Conservation (phyloP, 1,140 invertebrate species). For the Trypoxylus dichotomus region DNA sequence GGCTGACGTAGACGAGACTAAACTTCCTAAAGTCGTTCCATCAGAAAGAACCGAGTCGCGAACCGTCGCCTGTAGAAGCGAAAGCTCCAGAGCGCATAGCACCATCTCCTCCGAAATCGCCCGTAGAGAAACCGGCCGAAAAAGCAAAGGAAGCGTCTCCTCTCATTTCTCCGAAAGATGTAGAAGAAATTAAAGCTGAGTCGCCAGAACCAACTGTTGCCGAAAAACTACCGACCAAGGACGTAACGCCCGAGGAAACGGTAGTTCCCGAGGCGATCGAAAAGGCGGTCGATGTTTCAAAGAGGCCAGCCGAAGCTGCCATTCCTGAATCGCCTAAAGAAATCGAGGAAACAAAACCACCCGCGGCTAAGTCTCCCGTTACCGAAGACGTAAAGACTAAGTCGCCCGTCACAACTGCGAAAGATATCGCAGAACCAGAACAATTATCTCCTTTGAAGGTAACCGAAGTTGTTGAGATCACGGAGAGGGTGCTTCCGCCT, state of each 20-base stretch:
- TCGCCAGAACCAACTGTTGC: background rate
- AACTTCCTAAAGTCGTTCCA: background rate
- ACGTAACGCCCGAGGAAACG: background rate
- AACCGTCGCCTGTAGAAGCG: background rate
- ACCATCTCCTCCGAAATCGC: no score
- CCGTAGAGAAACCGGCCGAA: background rate
- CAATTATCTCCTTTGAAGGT: background rate
- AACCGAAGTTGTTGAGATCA: background rate
- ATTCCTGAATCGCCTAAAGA: background rate
- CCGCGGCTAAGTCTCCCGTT: background rate
- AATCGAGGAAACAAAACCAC: background rate
- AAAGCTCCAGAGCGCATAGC: no score
- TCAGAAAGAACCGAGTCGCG: background rate
- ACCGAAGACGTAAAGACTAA: background rate
- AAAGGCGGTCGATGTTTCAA: no score
- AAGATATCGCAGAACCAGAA: background rate
- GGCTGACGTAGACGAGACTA: background rate
- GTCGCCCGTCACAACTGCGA: background rate
- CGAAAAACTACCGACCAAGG: background rate
- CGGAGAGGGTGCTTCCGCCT: background rate
- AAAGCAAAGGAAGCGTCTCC: background rate
- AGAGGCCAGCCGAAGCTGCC: background rate
- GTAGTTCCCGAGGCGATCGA: no score
- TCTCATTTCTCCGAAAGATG: background rate
- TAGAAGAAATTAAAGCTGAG: background rate